These are phyloP conservation scores for Myiotriccus ornatus DNA, from an alignment of 2,797 vertebrate species.

Conservation along the genomic window DNA sequence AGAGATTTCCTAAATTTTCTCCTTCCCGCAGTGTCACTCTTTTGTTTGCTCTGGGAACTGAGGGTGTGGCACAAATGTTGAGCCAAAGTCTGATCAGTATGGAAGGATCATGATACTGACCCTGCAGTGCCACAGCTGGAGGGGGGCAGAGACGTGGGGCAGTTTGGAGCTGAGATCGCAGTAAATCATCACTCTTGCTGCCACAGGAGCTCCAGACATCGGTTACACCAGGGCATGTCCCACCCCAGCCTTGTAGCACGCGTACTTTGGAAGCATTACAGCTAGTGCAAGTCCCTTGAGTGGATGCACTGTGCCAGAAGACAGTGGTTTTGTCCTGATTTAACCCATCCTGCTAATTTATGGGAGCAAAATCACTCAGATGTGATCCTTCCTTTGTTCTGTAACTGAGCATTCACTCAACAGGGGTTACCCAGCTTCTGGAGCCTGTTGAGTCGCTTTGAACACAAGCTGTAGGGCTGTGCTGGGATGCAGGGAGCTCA, in stretches of 20 bases:
- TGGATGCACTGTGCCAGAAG: neutral
- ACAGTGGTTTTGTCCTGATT: neutral
- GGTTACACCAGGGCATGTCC: fast-evolving
- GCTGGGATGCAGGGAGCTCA: neutral
- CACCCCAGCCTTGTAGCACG: neutral
- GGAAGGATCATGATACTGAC: fast-evolving
- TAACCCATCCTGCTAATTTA: neutral
- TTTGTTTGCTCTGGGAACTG: neutral
- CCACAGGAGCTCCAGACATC: neutral
- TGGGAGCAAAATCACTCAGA: neutral
- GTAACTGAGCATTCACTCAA: neutral
- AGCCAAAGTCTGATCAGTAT: fast-evolving
- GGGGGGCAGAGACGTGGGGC: fast-evolving
- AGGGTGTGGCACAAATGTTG: fast-evolving
- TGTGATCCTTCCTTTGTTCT: neutral
- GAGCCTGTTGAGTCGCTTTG: neutral
- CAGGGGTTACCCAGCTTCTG: neutral
- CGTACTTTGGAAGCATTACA: fast-evolving
- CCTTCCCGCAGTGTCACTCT: too few relatives aligned
- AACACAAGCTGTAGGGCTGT: neutral
- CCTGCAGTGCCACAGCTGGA: neutral
- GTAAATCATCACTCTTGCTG: neutral
- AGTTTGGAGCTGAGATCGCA: neutral
- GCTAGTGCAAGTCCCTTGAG: neutral
- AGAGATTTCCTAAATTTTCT: neutral